Conservation (phyloP, 2,888 invertebrate species). For the Epinotia bilunana region DNA sequence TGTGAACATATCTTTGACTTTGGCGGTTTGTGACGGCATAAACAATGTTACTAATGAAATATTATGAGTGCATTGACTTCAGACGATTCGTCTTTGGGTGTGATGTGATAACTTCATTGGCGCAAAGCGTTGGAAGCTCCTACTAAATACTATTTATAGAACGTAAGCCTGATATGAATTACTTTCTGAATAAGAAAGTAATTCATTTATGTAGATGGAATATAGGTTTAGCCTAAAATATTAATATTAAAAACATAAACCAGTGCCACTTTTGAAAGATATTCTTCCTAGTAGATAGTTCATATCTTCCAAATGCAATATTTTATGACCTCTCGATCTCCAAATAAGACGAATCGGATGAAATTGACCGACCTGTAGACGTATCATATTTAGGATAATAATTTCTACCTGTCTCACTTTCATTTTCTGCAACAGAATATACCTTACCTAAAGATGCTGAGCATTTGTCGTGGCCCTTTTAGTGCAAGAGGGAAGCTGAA, state of each 20-base stretch:
- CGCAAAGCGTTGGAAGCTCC: conserved; percentile 24
- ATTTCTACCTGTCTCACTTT: neutral
- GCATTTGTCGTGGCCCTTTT: neutral
- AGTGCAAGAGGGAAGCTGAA: neutral
- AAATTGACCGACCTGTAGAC: neutral
- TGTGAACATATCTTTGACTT: too few species aligned
- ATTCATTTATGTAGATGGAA: conserved; percentile 4
- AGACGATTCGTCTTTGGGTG: conserved; percentile 30
- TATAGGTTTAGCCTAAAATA: conserved; percentile 17
- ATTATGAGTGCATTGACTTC: conserved; percentile 1
- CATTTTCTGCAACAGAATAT: neutral
- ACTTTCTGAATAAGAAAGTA: conserved; percentile 5
- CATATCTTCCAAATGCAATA: neutral
- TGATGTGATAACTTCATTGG: conserved; percentile 7
- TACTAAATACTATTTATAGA: neutral
- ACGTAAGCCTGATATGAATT: conserved; percentile 8
- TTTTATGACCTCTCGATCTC: neutral
- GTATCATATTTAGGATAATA: neutral
- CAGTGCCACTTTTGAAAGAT: conserved; percentile 23
- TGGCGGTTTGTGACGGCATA: too few species aligned
- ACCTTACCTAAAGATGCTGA: neutral
- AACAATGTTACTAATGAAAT: neutral
- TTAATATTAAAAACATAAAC: neutral
- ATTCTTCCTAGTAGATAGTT: conserved; percentile 21
- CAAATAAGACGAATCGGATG: conserved; percentile 26